Evolutionary conservation across 2,888 invertebrate species (phyloP).

Genomic region (Synanthedon vespiformis): DNA sequence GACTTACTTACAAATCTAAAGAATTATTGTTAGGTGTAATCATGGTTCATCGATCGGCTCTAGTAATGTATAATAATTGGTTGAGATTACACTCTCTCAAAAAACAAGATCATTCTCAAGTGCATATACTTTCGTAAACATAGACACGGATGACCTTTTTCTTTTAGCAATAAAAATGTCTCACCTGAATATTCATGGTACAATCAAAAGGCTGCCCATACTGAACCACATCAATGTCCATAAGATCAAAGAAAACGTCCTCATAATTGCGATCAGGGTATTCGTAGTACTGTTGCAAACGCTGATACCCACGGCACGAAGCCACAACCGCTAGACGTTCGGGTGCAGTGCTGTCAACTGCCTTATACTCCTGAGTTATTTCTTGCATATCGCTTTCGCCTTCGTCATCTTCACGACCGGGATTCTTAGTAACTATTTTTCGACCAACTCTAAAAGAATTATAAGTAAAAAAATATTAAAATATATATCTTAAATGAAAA

Average conservation of each 20-base stretch:
- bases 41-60: too few relatives aligned
- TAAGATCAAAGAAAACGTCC: slow-evolving; percentile 75
- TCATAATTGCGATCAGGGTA: slow-evolving; percentile 70
- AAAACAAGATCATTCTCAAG: too few relatives aligned
- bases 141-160: not conserved
- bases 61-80: not conserved
- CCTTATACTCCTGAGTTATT: slow-evolving; percentile 75
- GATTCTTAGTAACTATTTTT: slow-evolving; percentile 75
- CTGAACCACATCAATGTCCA: slow-evolving; percentile 74
- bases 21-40: too few relatives aligned
- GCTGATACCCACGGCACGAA: slow-evolving; percentile 74
- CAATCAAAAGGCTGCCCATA: slow-evolving; percentile 77
- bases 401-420: slow-evolving; percentile 72
- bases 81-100: too few relatives aligned
- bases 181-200: slow-evolving; percentile 73
- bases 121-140: not conserved
- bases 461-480: slow-evolving; percentile 4
- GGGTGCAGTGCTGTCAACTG: slow-evolving; percentile 71
- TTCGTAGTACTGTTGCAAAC: slow-evolving; percentile 73
- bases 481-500: not conserved
- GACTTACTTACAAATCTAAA: not conserved
- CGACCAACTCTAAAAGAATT: slow-evolving; percentile 71
- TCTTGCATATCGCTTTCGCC: slow-evolving; percentile 75
- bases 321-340: slow-evolving; percentile 76
- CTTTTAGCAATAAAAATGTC: not conserved